Conservation (phyloP, 2,797 vertebrate species). For the Gadopsis marmoratus region DNA sequence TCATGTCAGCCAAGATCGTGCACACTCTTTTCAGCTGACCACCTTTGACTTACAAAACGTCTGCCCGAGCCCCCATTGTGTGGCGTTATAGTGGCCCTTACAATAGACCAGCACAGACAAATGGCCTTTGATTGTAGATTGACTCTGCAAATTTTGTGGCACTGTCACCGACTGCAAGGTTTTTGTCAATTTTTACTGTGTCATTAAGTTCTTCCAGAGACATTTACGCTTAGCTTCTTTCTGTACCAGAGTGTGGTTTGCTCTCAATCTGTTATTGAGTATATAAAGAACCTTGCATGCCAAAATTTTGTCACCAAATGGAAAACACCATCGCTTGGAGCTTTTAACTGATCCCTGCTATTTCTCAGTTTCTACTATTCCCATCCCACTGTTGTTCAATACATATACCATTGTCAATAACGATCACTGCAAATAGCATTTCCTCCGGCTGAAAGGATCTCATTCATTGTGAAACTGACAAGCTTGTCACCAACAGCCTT, state of each 20-base stretch:
- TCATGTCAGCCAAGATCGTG: neutral
- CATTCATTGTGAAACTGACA: conserved; percentile 42
- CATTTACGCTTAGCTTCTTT: neutral
- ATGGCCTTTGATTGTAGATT: conserved; percentile 27
- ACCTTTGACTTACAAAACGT: conserved; percentile 23
- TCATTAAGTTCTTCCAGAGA: conserved; percentile 3
- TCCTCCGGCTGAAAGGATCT: conserved; percentile 39
- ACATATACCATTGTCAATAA: neutral
- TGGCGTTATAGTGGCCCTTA: neutral
- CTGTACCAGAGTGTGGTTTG: too few species aligned
- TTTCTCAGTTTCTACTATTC: conserved; percentile 14
- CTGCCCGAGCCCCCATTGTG: conserved; percentile 25
- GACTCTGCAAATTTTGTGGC: conserved; percentile 19
- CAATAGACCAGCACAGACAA: conserved; percentile 28
- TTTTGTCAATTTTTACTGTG: neutral
- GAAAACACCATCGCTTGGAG: neutral
- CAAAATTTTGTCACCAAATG: conserved; percentile 4
- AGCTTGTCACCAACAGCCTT: conserved; percentile 47
- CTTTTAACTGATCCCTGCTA: conserved; percentile 20
- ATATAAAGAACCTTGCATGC: neutral
- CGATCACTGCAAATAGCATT: conserved; percentile 33
- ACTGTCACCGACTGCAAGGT: neutral
- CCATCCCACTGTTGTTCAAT: conserved; percentile 1
- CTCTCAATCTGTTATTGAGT: neutral
- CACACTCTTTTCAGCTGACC: conserved; percentile 3